Evolutionary conservation across 2,113 vertebrate genomes (phyloP), one percentile per base, ranked within the genome.

Genomic region (Diadophis punctatus): DNA sequence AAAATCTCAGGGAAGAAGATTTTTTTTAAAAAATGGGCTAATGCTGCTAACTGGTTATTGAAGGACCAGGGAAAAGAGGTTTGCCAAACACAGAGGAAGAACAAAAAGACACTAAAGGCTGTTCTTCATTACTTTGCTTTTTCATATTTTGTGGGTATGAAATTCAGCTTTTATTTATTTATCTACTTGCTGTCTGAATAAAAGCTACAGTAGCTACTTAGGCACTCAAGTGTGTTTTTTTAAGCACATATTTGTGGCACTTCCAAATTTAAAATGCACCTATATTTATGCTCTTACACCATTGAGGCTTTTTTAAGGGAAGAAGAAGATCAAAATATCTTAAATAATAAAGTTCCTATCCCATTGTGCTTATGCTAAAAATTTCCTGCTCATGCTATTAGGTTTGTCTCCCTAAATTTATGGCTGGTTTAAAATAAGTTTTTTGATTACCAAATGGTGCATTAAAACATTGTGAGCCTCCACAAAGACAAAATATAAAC

Each of bases 251-350:
- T 60, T 91, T 91, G 20, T 51, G 46, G 46, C 46, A 34, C 56
- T 55, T 90, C 80, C 22, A 30, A 84, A 63, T 63, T 51, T 91
- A 91, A 91, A 91, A 87, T 91, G 18, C 48, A 39, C 91, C 56
- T 43, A 87, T 23, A 39, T 68, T 88, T 96, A 95, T 84, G 9
- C 68, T 91, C 39, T 94, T 95, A 90, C 43, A 39, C 53, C 94
- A 91, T 87, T 96, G 93, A 93, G 92, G 96, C 88, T 94, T 92
- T 96, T 52, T 92, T 90, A 90, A 25, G 49, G 93, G 60, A 90
- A 96, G 93, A 90, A 96, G 93, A 93, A 87, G 94, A 74, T 88
- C 86, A 93, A 85, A 94, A 96, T 96, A 11, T 39, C 39, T 93
- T 56, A 91, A 90, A 96, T 94, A 95, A 96, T 91, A 92, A 74